A percentile compares a stretch with the other conserved stretches of the same genome.
Evolutionary conservation across 2,113 vertebrate genomes (phyloP).

Genomic region (Fregetta grallaria): DNA sequence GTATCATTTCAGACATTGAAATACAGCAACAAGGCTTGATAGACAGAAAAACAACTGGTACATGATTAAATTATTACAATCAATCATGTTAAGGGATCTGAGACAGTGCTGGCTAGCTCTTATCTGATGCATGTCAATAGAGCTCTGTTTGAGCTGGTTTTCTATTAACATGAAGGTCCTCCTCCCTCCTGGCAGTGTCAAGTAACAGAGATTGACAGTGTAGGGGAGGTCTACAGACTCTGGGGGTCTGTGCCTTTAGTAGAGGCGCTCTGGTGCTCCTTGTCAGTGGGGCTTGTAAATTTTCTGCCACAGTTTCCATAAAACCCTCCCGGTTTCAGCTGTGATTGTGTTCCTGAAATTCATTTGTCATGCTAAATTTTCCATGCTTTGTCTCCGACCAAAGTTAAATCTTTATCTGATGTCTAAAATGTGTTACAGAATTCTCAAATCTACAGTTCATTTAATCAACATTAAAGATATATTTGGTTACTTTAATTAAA

Average conservation of each 20-base stretch:
- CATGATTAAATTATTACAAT: constrained; percentile 11
- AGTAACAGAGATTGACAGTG: background rate
- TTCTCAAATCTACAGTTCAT: constrained; percentile 1
- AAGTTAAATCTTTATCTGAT: background rate
- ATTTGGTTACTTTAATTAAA: constrained; percentile 48
- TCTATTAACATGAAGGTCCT: background rate
- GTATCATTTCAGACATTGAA: background rate
- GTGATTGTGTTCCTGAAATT: background rate
- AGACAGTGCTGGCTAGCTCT: background rate
- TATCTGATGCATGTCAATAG: background rate
- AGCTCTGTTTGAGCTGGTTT: background rate
- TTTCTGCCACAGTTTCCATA: background rate
- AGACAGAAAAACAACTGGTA: background rate
- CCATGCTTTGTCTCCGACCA: background rate
- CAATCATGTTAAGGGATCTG: background rate
- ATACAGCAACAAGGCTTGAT: background rate
- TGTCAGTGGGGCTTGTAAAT: background rate
- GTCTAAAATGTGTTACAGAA: background rate
- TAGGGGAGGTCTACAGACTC: background rate
- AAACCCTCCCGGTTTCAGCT: background rate
- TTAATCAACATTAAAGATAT: constrained; percentile 53
- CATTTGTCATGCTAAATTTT: background rate
- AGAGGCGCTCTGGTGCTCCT: background rate
- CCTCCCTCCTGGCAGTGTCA: background rate
- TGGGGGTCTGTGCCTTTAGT: background rate